A percentile compares a stretch with the other conserved stretches of the same genome.
These are phyloP conservation scores for Suncus etruscus DNA, from an alignment of 2,113 vertebrate species.

Conservation along the genomic window DNA sequence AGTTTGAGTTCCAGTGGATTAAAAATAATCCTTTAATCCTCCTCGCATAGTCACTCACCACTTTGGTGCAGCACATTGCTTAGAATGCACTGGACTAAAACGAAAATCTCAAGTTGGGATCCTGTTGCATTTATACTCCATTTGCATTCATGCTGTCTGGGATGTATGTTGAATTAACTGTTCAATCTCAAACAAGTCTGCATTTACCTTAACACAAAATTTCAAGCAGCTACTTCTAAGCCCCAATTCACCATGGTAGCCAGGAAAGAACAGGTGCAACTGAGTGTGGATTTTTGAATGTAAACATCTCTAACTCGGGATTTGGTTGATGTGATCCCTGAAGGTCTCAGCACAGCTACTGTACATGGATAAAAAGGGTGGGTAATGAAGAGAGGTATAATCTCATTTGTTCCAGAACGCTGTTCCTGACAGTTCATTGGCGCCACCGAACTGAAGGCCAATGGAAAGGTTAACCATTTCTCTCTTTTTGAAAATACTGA, in stretches of 20 bases:
- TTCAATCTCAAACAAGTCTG: slow-evolving; percentile 28
- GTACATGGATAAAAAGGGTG: slow-evolving; percentile 58
- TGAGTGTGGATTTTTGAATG: slow-evolving; percentile 57
- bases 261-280: slow-evolving; percentile 60
- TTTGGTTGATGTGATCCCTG: slow-evolving; percentile 64
- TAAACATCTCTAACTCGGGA: slow-evolving; percentile 7
- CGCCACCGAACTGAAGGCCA: slow-evolving; percentile 70
- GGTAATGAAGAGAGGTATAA: slow-evolving; percentile 81
- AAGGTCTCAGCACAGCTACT: slow-evolving; percentile 37
- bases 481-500: slow-evolving; percentile 67
- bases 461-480: slow-evolving; percentile 70
- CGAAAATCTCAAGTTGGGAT: slow-evolving; percentile 31
- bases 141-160: background rate
- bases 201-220: slow-evolving; percentile 60
- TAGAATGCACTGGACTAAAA: slow-evolving; percentile 21
- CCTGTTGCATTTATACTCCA: slow-evolving; percentile 31
- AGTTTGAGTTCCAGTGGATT: slow-evolving; percentile 75
- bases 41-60: slow-evolving; percentile 56
- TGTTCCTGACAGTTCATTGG: slow-evolving; percentile 82
- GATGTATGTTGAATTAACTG: slow-evolving; percentile 32
- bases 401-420: slow-evolving; percentile 80
- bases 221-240: slow-evolving; percentile 42
- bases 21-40: slow-evolving; percentile 83
- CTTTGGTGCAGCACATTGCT: slow-evolving; percentile 53
- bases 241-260: background rate